These are phyloP conservation scores for Phylloscopus trochilus DNA, from an alignment of 2,113 vertebrate genomes.

Conservation along the genomic window DNA sequence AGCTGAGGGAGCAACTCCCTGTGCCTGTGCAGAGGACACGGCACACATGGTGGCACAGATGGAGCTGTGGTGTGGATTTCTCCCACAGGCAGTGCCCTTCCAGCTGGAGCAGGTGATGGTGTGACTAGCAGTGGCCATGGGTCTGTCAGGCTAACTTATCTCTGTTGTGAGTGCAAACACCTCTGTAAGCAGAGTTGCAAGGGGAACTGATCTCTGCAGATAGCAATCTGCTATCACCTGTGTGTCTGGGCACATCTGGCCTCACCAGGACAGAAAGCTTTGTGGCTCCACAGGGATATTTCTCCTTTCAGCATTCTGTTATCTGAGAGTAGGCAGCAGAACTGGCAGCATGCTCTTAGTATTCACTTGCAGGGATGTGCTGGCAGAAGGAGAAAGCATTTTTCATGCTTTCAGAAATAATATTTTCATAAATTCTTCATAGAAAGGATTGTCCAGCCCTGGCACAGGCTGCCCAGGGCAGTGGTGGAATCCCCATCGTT, in stretches of 20 bases:
- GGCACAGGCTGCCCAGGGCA: neutral
- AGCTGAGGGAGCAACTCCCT: neutral
- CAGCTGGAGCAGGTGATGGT: neutral
- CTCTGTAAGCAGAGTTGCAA: slow-evolving; percentile 14
- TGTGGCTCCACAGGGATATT: neutral
- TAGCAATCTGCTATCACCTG: slow-evolving; percentile 34
- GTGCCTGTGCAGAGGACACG: neutral
- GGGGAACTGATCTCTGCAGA: neutral
- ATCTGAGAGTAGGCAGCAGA: neutral
- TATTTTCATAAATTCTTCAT: neutral
- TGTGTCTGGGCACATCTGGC: neutral
- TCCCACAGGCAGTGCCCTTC: slow-evolving; percentile 10
- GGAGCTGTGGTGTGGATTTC: slow-evolving; percentile 59
- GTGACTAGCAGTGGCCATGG: neutral
- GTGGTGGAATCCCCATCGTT: neutral
- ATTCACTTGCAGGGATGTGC: neutral
- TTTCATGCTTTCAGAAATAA: neutral
- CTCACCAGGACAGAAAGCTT: neutral
- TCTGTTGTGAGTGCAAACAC: slow-evolving; percentile 79
- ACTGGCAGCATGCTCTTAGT: neutral
- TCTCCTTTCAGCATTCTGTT: neutral
- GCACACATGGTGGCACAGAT: slow-evolving; percentile 46
- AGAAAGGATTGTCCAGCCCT: neutral
- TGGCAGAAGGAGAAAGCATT: neutral
- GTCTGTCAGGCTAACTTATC: neutral